Base-by-base conservation (phyloP, 2,797 vertebrate genomes). In the Carapus acus region DNA sequence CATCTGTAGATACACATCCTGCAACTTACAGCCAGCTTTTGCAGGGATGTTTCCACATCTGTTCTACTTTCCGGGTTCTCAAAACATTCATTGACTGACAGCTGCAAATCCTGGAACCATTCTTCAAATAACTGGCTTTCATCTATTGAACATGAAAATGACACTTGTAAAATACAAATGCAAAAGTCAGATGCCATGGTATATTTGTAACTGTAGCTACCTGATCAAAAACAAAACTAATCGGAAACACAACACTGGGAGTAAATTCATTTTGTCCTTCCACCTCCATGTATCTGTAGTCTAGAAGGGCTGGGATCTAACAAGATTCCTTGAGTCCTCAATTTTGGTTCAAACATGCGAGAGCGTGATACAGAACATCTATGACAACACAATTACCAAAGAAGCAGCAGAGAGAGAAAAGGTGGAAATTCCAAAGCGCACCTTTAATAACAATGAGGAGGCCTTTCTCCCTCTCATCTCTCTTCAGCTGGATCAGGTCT, bases 71-170 rank as follows among this genome's bases (percentile, higher is more conserved):
- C 90, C 6, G 91, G 86, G 31, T 89, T 84, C 61, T 96, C 92
- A 66, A 96, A 97, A 66, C 93, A 96, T 38, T 93, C 92, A 4
- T 92, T 90, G 53, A 94, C 87, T 7, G 85, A 88, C 21, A 92
- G 54, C 75, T 91, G 91, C 60, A 87, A 51, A 49, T 85, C 89
- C 83, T 88, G 89, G 77, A 94, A 88, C 90, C 91, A 94, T 27
- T 89, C 88, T 36, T 90, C 90, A 71, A 94, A 96, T 18, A 84
- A 86, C 78, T 91, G 87, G 50, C 78, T 90, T 6, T 93, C 90
- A 74, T 92, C 94, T 97, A 68, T 8, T 18, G 9, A 0, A 7
- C 22, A 17, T 14, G 31, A 16, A 20, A 13, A 11, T 4, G 2
- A 36, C 14, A 7, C 2, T 33, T 11, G 6, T 33, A 33, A 7